phyloP scores from a whole-genome alignment of 2,113 vertebrate species.

The Megaleporinus macrocephalus region DNA sequence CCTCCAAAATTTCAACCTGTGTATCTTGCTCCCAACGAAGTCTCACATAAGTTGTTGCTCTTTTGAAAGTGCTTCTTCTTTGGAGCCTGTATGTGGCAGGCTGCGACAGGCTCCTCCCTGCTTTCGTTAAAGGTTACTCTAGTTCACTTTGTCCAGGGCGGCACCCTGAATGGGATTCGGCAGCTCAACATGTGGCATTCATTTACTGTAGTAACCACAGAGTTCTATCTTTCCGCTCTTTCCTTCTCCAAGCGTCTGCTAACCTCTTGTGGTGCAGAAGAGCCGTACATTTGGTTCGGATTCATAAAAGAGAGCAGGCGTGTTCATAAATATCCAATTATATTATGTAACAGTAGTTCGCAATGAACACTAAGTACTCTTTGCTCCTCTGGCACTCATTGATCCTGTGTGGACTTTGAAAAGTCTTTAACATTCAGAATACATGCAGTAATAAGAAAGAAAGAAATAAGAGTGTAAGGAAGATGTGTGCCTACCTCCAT shows the following conservation, averaged over 20 bases:
- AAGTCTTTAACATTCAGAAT: neutral
- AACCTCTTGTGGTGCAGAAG: slow-evolving; percentile 30
- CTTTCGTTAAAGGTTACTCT: neutral
- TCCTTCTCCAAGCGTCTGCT: neutral
- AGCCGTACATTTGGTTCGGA: neutral
- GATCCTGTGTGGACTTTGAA: neutral
- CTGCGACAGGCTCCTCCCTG: neutral
- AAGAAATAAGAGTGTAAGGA: neutral
- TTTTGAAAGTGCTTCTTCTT: neutral
- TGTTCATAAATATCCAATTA: neutral
- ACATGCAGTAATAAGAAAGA: neutral
- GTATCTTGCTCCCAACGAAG: too few species aligned
- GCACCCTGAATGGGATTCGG: slow-evolving; percentile 1
- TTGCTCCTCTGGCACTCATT: neutral
- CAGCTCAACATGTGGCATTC: slow-evolving; percentile 53
- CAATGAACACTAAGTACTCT: neutral
- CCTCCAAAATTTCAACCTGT: too few species aligned
- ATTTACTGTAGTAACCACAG: slow-evolving; percentile 24
- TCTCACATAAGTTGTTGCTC: too few species aligned
- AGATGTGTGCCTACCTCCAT: slow-evolving; percentile 46
- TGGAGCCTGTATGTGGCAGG: neutral
- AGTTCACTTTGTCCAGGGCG: slow-evolving; percentile 25
- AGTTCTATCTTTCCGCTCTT: neutral
- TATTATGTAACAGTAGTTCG: neutral
- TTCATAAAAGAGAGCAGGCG: neutral